A percentile compares a stretch with the other conserved stretches of the same genome.
These are phyloP conservation scores for Neria commutata DNA, from an alignment of 2,888 invertebrate genomes.

Conservation along the genomic window DNA sequence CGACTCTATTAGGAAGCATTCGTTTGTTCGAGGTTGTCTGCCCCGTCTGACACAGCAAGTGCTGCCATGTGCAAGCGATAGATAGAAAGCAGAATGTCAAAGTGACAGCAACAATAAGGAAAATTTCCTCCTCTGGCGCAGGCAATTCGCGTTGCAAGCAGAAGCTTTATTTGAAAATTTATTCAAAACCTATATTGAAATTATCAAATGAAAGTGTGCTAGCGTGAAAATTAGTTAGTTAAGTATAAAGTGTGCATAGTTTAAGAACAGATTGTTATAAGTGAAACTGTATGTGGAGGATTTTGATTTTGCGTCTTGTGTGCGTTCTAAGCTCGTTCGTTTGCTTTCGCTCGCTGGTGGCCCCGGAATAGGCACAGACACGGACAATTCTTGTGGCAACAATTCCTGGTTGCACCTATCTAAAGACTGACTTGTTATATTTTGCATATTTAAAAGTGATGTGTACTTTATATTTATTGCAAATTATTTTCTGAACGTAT, in stretches of 20 bases:
- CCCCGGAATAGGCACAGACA: too few species aligned
- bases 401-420: too few species aligned
- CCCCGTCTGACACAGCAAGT: too few species aligned
- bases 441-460: not conserved
- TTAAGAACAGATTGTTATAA: not conserved
- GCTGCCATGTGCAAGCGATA: too few species aligned
- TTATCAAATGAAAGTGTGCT: not conserved
- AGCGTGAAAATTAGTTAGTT: not conserved
- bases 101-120: conserved; percentile 24
- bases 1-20: too few species aligned
- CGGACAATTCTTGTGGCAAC: too few species aligned
- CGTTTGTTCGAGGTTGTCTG: too few species aligned
- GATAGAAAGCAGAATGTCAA: too few species aligned
- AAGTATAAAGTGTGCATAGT: not conserved
- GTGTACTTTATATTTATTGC: not conserved
- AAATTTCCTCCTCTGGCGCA: conserved; percentile 30
- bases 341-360: too few species aligned
- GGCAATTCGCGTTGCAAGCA: conserved; percentile 31
- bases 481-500: too few species aligned
- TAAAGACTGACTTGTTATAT: too few species aligned
- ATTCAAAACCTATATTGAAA: conserved; percentile 29
- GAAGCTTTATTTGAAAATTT: conserved; percentile 34
- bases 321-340: too few species aligned
- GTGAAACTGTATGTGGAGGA: not conserved
- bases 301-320: not conserved